phyloP scores from a whole-genome alignment of 2,888 invertebrate species.

The Myopa tessellatipennis region DNA sequence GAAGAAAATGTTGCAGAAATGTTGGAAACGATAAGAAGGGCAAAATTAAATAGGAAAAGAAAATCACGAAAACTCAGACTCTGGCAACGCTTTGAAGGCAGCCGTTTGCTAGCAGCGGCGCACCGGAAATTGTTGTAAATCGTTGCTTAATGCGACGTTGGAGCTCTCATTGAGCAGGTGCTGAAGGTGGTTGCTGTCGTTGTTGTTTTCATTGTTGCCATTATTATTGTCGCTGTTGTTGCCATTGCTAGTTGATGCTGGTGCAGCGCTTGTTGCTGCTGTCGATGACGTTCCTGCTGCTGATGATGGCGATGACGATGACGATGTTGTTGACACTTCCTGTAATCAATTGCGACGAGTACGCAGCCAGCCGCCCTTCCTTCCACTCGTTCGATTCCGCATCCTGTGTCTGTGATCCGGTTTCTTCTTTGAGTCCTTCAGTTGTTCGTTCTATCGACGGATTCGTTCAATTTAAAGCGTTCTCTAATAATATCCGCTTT shows the following conservation, averaged over 20 bases:
- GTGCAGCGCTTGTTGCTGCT: conserved; percentile 17
- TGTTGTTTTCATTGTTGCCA: not conserved
- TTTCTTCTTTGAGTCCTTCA: not conserved
- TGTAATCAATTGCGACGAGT: conserved; percentile 32
- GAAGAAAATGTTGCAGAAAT: no score
- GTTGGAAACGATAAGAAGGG: no score
- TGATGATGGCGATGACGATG: conserved; percentile 15
- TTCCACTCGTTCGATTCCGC: not conserved
- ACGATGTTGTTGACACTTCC: conserved; percentile 39
- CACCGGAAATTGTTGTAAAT: conserved; percentile 43
- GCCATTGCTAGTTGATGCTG: conserved; percentile 11
- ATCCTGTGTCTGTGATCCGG: not conserved
- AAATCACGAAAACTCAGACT: no score
- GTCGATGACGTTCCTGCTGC: not conserved
- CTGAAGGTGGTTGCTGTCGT: conserved; percentile 17
- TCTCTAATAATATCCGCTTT: conserved; percentile 31
- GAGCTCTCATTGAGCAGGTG: not conserved
- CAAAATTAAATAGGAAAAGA: no score
- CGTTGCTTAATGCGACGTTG: conserved; percentile 3
- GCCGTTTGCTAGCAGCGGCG: conserved; percentile 30
- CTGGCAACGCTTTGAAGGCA: no score
- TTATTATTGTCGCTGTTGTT: not conserved
- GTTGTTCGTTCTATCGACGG: not conserved
- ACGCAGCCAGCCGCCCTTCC: not conserved
- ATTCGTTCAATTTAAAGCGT: conserved; percentile 30